A percentile compares a stretch with the other conserved stretches of the same genome.
Evolutionary conservation across 2,888 invertebrate species (phyloP).

Genomic region (Dryobotodes eremita): DNA sequence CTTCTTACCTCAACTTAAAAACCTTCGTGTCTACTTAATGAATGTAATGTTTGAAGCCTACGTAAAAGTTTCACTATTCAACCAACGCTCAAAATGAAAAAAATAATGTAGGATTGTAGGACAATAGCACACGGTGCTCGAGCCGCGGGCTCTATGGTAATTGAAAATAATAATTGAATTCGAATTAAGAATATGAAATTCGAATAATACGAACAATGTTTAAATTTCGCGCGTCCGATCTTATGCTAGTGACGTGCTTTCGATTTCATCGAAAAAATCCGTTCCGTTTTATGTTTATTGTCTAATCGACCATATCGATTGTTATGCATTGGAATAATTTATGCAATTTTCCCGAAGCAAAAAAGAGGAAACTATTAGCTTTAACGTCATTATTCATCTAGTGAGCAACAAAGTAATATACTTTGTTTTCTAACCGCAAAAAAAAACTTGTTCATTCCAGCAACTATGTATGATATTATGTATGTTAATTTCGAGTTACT

Average conservation of each 20-base stretch:
- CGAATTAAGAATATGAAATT: slow-evolving; percentile 87
- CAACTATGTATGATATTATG: slow-evolving; percentile 29
- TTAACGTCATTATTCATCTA: slow-evolving; percentile 36
- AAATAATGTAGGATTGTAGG: slow-evolving; percentile 80
- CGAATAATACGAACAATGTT: slow-evolving; percentile 86
- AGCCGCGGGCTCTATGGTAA: slow-evolving; percentile 82
- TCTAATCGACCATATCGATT: slow-evolving; percentile 29
- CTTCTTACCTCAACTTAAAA: slow-evolving; percentile 34
- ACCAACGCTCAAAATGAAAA: slow-evolving; percentile 69
- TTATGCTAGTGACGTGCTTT: slow-evolving; percentile 42
- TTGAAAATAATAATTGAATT: slow-evolving; percentile 89
- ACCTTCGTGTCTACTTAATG: slow-evolving; percentile 51
- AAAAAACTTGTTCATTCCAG: slow-evolving; percentile 27
- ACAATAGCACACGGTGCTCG: slow-evolving; percentile 78
- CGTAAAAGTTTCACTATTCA: slow-evolving; percentile 68
- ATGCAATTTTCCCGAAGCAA: slow-evolving; percentile 29
- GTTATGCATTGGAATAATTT: slow-evolving; percentile 14
- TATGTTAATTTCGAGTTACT: slow-evolving; percentile 24
- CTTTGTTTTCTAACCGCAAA: slow-evolving; percentile 26
- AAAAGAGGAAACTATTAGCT: slow-evolving; percentile 45
- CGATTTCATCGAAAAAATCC: slow-evolving; percentile 25
- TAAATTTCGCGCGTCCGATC: slow-evolving; percentile 83
- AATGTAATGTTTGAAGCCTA: slow-evolving; percentile 67
- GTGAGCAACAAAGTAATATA: not conserved
- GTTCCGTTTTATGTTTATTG: slow-evolving; percentile 16